phyloP scores from a whole-genome alignment of 2,797 vertebrate species.

The Coilia nasus region DNA sequence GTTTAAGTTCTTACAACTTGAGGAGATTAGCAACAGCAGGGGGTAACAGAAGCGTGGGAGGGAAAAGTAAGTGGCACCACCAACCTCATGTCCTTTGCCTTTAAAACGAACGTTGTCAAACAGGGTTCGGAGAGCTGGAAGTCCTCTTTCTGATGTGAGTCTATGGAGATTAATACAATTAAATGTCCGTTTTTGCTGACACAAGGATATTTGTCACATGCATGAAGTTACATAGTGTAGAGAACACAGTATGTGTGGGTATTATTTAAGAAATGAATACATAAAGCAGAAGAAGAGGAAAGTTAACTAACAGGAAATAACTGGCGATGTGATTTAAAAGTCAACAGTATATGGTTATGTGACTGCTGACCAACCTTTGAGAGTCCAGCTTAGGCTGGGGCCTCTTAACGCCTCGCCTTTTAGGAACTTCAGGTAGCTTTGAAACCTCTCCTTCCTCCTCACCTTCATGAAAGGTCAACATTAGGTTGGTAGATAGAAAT shows the following conservation, averaged over 20 bases:
- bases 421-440: slow-evolving; percentile 77
- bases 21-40: not conserved
- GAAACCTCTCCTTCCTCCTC: slow-evolving; percentile 71
- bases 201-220: not conserved
- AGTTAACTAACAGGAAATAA: not conserved
- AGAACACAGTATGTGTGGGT: no score
- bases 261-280: no score
- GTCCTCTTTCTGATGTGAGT: slow-evolving; percentile 87
- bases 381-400: slow-evolving; percentile 91
- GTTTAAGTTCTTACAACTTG: not conserved
- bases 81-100: slow-evolving; percentile 95
- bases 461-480: slow-evolving; percentile 43
- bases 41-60: not conserved
- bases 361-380: slow-evolving; percentile 76
- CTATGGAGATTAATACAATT: slow-evolving; percentile 61
- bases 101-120: slow-evolving; percentile 85
- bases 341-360: not conserved
- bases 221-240: not conserved
- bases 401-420: slow-evolving; percentile 79
- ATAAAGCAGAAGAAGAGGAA: no score
- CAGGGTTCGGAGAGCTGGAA: slow-evolving; percentile 87
- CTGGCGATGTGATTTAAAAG: not conserved
- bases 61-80: slow-evolving; percentile 49
- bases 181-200: not conserved
- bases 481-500: not conserved